These are phyloP conservation scores for Phrynosoma blainvillii DNA, from an alignment of 2,113 vertebrate genomes.

Conservation along the genomic window DNA sequence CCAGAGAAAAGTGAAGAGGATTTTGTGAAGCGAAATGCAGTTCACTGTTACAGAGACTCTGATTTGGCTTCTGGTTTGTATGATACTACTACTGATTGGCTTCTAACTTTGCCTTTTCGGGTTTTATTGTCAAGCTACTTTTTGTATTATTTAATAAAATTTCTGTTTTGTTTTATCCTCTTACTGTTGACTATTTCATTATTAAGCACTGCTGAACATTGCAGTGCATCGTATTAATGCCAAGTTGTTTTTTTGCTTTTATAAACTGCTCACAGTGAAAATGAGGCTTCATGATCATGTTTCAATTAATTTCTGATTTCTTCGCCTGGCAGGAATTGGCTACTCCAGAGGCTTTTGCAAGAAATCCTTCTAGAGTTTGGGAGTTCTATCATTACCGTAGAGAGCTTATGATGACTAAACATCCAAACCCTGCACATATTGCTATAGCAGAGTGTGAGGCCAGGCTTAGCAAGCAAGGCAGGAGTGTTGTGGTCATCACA, in stretches of 20 bases:
- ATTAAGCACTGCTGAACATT: neutral
- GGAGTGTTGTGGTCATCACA: slow-evolving; percentile 88
- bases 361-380: slow-evolving; percentile 92
- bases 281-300: neutral
- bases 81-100: neutral
- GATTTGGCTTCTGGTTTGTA: neutral
- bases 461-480: slow-evolving; percentile 86
- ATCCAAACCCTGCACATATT: slow-evolving; percentile 85
- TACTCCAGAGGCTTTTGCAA: slow-evolving; percentile 89
- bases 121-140: neutral
- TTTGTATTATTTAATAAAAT: neutral
- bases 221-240: neutral
- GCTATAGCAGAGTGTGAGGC: slow-evolving; percentile 91
- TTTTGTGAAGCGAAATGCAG: neutral
- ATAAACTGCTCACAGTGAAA: neutral
- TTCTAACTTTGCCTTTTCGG: neutral
- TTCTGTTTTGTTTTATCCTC: neutral
- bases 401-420: slow-evolving; percentile 82
- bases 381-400: slow-evolving; percentile 97
- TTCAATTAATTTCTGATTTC: rapidly evolving
- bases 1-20: neutral
- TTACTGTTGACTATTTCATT: neutral
- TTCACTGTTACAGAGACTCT: neutral
- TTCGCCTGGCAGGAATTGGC: slow-evolving; percentile 85
- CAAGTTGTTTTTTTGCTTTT: neutral